Percentiles rank a stretch among this genome's conserved stretches.
These are phyloP conservation scores for Muscina levida DNA, from an alignment of 2,888 invertebrate genomes.

Conservation along the genomic window DNA sequence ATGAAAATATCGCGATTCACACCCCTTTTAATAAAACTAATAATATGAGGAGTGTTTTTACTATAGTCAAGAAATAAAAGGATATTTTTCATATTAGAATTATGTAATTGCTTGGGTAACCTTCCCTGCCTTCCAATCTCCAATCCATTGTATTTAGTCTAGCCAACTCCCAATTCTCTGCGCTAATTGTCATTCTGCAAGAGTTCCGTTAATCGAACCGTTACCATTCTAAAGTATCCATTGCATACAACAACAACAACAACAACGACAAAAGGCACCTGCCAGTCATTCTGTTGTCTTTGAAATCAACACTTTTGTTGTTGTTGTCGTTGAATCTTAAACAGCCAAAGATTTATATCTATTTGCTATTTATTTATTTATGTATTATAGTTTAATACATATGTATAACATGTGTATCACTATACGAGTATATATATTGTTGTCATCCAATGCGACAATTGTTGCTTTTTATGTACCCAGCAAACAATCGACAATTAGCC, in stretches of 20 bases:
- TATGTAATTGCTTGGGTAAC: neutral
- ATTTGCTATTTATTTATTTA: neutral
- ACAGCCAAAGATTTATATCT: no score
- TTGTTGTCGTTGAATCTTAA: neutral
- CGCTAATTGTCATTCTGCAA: slow-evolving; percentile 20
- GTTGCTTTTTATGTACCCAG: neutral
- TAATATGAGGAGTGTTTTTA: no score
- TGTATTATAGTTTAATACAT: neutral
- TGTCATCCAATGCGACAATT: no score
- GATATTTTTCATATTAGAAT: no score
- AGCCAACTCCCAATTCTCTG: slow-evolving; percentile 8
- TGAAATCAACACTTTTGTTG: slow-evolving; percentile 20
- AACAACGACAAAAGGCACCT: no score
- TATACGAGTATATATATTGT: neutral
- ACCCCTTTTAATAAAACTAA: no score
- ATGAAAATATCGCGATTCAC: no score
- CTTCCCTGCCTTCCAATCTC: neutral
- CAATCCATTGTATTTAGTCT: neutral
- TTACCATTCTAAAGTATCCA: slow-evolving; percentile 29
- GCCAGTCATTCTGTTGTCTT: neutral
- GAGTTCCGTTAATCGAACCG: neutral
- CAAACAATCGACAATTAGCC: slow-evolving; percentile 26
- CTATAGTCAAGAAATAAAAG: no score
- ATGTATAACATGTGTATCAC: neutral
- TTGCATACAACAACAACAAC: no score